phyloP scores from a whole-genome alignment of 2,113 vertebrate species.

The Girardinichthys multiradiatus region DNA sequence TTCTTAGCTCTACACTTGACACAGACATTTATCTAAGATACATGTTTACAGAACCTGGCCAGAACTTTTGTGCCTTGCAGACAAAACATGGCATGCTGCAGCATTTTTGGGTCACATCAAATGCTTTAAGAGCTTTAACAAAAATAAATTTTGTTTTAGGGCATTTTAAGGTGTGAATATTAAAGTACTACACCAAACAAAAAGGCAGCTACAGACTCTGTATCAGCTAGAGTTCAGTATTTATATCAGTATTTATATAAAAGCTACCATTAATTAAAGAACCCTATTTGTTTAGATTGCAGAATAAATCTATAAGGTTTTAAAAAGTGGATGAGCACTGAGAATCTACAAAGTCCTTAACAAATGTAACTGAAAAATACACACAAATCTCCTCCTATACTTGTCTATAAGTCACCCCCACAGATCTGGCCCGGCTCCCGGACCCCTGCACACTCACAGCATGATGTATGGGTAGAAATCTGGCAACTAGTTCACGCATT shows the following conservation, averaged over 20 bases:
- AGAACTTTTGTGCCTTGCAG: neutral
- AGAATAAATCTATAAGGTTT: slow-evolving; percentile 44
- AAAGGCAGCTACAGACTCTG: slow-evolving; percentile 10
- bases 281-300: slow-evolving; percentile 12
- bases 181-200: neutral
- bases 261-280: slow-evolving; percentile 25
- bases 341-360: slow-evolving; percentile 22
- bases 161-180: neutral
- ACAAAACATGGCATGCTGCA: neutral
- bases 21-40: slow-evolving; percentile 12
- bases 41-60: neutral
- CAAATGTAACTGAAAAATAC: slow-evolving; percentile 37
- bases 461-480: slow-evolving; percentile 46
- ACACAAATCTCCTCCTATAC: slow-evolving; percentile 34
- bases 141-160: neutral
- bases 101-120: neutral
- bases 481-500: slow-evolving; percentile 40
- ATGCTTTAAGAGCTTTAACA: neutral
- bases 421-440: slow-evolving; percentile 34
- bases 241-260: neutral
- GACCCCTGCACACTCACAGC: slow-evolving; percentile 17
- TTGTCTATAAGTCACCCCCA: slow-evolving; percentile 26
- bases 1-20: slow-evolving; percentile 12
- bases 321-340: neutral
- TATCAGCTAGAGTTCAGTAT: neutral